Conservation (phyloP, 2,888 invertebrate species). For the Andrena trimmerana region DNA sequence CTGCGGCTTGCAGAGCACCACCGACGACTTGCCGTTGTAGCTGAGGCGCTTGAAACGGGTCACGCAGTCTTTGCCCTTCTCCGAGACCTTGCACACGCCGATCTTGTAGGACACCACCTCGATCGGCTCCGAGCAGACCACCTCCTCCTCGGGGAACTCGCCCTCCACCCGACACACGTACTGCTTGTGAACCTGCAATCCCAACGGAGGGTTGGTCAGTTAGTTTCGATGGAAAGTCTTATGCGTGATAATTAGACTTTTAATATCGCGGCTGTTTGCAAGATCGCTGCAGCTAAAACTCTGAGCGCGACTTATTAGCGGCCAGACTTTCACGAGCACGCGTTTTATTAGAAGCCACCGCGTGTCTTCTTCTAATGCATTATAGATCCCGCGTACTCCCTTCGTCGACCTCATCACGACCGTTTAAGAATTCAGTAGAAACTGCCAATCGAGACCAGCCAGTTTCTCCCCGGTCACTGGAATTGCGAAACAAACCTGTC, state of each 20-base stretch:
- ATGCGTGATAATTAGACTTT: not conserved
- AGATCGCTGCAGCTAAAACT: no score
- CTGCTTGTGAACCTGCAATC: slow-evolving; percentile 92
- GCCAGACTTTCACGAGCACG: not conserved
- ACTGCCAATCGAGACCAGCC: not conserved
- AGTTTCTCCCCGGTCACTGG: slow-evolving; percentile 2
- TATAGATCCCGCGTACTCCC: not conserved
- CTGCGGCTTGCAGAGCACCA: slow-evolving; percentile 96
- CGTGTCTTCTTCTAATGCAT: not conserved
- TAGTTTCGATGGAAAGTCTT: not conserved
- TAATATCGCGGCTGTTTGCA: not conserved
- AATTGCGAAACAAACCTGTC: slow-evolving; percentile 86
- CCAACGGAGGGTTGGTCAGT: not conserved
- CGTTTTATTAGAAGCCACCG: no score
- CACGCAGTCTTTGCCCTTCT: slow-evolving; percentile 96
- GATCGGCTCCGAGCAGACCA: slow-evolving; percentile 95
- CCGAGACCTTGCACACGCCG: slow-evolving; percentile 97
- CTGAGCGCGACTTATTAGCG: not conserved
- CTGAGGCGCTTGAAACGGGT: slow-evolving; percentile 96
- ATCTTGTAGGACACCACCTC: slow-evolving; percentile 98
- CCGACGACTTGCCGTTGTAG: slow-evolving; percentile 95
- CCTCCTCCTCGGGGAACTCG: slow-evolving; percentile 95
- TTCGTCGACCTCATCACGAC: not conserved
- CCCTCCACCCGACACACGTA: slow-evolving; percentile 98
- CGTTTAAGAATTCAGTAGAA: slow-evolving; percentile 1